A percentile compares a stretch with the other conserved stretches of the same genome.
Evolutionary conservation across 2,797 vertebrate genomes (phyloP).

Genomic region (Gephyroberyx darwinii): DNA sequence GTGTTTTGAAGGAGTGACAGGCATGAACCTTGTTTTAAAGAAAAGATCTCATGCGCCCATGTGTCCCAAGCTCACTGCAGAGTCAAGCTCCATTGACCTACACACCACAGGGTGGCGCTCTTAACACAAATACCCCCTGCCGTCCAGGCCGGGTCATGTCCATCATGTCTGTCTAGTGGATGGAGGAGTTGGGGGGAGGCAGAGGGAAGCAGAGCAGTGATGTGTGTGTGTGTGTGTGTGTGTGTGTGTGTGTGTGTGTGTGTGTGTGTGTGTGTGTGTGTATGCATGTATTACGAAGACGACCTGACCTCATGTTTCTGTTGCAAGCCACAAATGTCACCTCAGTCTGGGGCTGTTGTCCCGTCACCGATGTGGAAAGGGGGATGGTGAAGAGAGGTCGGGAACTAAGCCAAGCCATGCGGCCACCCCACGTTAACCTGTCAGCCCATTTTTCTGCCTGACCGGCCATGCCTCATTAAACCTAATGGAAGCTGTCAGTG

Average conservation of each 20-base stretch:
- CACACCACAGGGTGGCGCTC: slow-evolving; percentile 69
- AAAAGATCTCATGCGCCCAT: too few relatives aligned
- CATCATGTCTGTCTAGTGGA: slow-evolving; percentile 20
- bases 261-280: neutral
- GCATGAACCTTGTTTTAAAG: too few relatives aligned
- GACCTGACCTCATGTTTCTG: slow-evolving; percentile 66
- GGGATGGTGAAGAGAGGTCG: slow-evolving; percentile 45
- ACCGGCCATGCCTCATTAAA: slow-evolving; percentile 77
- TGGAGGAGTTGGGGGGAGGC: neutral
- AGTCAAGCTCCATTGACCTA: slow-evolving; percentile 4
- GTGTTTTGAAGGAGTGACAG: too few relatives aligned
- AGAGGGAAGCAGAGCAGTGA: neutral
- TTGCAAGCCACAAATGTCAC: slow-evolving; percentile 66
- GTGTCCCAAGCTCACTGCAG: slow-evolving; percentile 2
- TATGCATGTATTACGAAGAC: slow-evolving; percentile 44
- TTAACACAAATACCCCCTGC: slow-evolving; percentile 63
- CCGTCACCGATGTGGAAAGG: slow-evolving; percentile 47
- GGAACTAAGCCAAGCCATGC: slow-evolving; percentile 68
- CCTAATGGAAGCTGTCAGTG: slow-evolving; percentile 78
- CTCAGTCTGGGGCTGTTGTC: slow-evolving; percentile 56
- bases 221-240: slow-evolving; percentile 3
- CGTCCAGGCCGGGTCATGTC: slow-evolving; percentile 6
- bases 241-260: neutral
- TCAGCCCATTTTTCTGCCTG: slow-evolving; percentile 75
- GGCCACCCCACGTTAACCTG: slow-evolving; percentile 78